These are phyloP conservation scores for Drosophila meridionalis DNA, from an alignment of 2,888 invertebrate species.

Conservation along the genomic window DNA sequence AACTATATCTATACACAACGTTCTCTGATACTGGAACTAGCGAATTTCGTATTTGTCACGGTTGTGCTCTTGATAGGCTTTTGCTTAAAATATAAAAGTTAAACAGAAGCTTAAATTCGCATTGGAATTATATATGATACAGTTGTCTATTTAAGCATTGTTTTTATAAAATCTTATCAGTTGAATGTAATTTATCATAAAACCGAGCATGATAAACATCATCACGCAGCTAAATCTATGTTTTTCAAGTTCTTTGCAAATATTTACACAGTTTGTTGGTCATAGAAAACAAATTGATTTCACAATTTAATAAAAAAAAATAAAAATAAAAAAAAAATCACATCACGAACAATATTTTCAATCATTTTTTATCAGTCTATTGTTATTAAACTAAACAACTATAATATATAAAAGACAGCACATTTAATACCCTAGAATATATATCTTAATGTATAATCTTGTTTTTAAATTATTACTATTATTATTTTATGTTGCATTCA, in stretches of 20 bases:
- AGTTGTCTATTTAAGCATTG: too few species aligned
- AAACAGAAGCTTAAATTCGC: too few species aligned
- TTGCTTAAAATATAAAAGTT: conserved; percentile 5
- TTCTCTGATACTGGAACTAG: conserved; percentile 7
- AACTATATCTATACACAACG: conserved; percentile 14
- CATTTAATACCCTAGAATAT: not conserved
- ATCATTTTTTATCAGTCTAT: not conserved
- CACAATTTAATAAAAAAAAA: not conserved
- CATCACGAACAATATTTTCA: not conserved
- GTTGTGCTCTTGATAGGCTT: conserved; percentile 12
- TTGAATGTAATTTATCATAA: not conserved
- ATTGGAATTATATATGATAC: too few species aligned
- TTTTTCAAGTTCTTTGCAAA: not conserved
- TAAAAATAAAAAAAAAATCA: not conserved
- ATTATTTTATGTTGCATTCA: too few species aligned
- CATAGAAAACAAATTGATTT: conserved; percentile 9
- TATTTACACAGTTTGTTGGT: not conserved
- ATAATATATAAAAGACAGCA: not conserved
- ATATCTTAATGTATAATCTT: not conserved
- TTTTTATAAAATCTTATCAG: not conserved
- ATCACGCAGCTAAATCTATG: not conserved
- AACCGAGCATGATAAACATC: not conserved
- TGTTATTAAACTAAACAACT: conserved; percentile 1
- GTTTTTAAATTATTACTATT: too few species aligned
- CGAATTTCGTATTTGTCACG: not conserved